A percentile compares a stretch with the other conserved stretches of the same genome.
Conservation (phyloP, 2,797 vertebrate genomes). For the Syndactyla subalaris region DNA sequence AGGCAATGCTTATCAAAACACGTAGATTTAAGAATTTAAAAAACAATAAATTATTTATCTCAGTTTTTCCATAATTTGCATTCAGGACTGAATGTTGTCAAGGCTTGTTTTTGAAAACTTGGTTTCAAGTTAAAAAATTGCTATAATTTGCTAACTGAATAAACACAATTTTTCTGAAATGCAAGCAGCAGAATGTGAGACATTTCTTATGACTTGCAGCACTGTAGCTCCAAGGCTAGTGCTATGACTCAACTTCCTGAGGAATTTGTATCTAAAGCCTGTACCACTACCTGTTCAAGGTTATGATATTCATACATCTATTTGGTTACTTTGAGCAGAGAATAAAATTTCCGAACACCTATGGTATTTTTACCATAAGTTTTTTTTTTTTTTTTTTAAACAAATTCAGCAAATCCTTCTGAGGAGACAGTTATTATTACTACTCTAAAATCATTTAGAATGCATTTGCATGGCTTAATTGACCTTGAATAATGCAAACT, state of each 20-base stretch:
- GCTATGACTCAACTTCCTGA: neutral
- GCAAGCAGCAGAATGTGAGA: neutral
- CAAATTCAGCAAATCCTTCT: neutral
- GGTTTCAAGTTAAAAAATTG: neutral
- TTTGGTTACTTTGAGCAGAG: neutral
- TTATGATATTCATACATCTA: neutral
- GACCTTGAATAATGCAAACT: constrained; percentile 55
- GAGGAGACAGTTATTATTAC: constrained; percentile 7
- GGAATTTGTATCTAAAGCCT: neutral
- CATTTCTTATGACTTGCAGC: neutral
- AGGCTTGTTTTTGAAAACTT: neutral
- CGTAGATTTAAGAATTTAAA: neutral
- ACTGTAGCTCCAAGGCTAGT: neutral
- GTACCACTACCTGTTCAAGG: neutral
- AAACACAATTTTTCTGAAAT: neutral
- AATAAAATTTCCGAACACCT: neutral
- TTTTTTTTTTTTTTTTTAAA: neutral
- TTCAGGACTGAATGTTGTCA: neutral
- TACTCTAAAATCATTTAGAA: constrained; percentile 50
- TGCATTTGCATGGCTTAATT: constrained; percentile 58
- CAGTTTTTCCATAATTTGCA: neutral
- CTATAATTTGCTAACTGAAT: neutral
- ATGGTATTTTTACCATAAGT: neutral
- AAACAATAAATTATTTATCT: neutral
- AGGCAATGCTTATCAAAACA: neutral